Percentiles rank a stretch among this genome's conserved stretches.
These are phyloP conservation scores for Sebastes elongatus DNA, from an alignment of 2,797 vertebrate species.

Conservation along the genomic window DNA sequence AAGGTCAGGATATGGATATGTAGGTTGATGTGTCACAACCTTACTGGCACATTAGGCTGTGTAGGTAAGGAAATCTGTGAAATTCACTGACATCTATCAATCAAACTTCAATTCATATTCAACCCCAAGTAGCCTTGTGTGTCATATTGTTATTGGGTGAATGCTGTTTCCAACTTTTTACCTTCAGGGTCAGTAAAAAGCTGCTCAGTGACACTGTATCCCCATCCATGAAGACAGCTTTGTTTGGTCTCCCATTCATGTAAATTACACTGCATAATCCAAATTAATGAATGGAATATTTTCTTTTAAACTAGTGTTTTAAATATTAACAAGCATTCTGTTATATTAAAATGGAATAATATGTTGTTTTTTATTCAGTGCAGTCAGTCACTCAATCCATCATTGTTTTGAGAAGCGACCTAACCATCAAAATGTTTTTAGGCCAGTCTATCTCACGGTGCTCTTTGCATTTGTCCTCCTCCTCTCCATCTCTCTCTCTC, in stretches of 20 bases:
- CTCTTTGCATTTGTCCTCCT: conserved; percentile 2
- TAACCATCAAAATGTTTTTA: conserved; percentile 2
- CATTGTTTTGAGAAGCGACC: background rate
- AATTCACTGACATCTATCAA: background rate
- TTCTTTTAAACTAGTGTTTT: background rate
- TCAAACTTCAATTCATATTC: background rate
- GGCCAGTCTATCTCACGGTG: background rate
- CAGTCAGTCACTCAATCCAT: background rate
- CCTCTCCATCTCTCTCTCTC: background rate
- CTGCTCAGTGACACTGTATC: background rate
- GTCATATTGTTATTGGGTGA: background rate
- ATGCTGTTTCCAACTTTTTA: background rate
- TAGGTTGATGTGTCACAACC: background rate
- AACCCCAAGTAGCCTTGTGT: background rate
- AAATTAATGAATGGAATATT: background rate
- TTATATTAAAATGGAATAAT: background rate
- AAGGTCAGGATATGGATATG: conserved; percentile 12
- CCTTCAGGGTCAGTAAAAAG: background rate
- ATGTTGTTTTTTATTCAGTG: background rate
- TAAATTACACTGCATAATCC: background rate
- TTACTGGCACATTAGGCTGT: background rate
- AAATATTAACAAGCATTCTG: background rate
- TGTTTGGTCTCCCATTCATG: background rate
- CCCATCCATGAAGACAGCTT: background rate
- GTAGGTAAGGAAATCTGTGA: background rate